Base-by-base conservation (phyloP, 2,888 invertebrate genomes). In the Meloe dianella region DNA sequence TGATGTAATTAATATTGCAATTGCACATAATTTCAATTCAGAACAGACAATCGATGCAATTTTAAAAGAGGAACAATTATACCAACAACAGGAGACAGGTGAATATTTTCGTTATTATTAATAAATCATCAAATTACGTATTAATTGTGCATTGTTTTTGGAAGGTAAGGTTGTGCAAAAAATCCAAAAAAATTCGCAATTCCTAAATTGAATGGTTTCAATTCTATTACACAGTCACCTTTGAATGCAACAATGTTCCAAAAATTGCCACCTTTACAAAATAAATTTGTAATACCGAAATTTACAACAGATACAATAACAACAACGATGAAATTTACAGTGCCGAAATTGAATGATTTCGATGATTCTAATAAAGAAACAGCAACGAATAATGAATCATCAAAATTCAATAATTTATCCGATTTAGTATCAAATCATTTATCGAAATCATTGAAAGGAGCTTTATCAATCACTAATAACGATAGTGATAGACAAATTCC, bases 21-120 rank as follows among this genome's bases (percentile, higher is more conserved):
- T 95, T 65, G 87, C 88, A 65, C 86, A 91, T 74, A 88, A 91
- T 71, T 96, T 91, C 81, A 89, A 95, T 82, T 86, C 89, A 51
- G 90, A 90, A 73, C 88, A 88, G 78, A 88, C 92, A 17, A 85
- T 96, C 20, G 91, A 96, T 85, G 88, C 88, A 74, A 87, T 96
- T 65, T 71, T 83, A 29, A 78, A 80, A 57, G 72, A 77, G 75
- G 47, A 72, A 71, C 57, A 70, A 69, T 64, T 64, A 57, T 69
- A 68, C 61, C 57, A 63, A 14, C 66, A 72, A 22, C 77, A 77
- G 68, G 79, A 80, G 30, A 82, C 82, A 85, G 84, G 84, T 85
- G 81, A 82, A 68, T 73, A 68, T 64, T 57, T 64, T 51, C 60
- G 66, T 47, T 54, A 66, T 67, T 61, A 64, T 65, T 70, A 58